These are phyloP conservation scores for Sternotherus odoratus DNA, from an alignment of 2,797 vertebrate genomes.

Conservation along the genomic window DNA sequence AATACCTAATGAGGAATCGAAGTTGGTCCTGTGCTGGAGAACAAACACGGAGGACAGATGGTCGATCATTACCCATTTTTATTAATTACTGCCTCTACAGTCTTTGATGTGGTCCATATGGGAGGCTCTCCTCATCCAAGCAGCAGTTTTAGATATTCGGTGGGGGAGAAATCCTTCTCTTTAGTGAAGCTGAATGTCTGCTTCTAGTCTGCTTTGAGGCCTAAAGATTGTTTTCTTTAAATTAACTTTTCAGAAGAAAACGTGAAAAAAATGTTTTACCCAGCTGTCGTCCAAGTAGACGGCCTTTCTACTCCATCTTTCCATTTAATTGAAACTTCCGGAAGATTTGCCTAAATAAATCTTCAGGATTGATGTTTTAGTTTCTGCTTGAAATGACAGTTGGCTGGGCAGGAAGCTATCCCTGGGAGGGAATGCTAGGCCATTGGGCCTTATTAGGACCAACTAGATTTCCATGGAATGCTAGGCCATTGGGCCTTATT, in stretches of 20 bases:
- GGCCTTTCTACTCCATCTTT: not conserved
- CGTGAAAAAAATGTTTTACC: not conserved
- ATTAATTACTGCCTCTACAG: conserved; percentile 51
- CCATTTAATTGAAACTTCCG: conserved; percentile 8
- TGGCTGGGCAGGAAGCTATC: not conserved
- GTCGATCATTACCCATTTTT: conserved; percentile 57
- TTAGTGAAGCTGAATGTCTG: not conserved
- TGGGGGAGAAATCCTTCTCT: conserved; percentile 6
- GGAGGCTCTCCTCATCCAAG: not conserved
- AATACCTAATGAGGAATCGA: conserved; percentile 61
- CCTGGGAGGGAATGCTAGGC: not conserved
- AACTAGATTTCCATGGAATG: too few relatives aligned
- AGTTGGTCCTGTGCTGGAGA: not conserved
- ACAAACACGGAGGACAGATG: conserved; percentile 35
- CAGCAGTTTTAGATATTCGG: conserved; percentile 4
- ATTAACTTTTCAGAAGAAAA: conserved; percentile 9
- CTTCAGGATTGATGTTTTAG: not conserved
- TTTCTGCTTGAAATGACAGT: conserved; percentile 36
- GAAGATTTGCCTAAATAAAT: conserved; percentile 1
- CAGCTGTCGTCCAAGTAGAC: conserved; percentile 16
- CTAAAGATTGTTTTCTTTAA: conserved; percentile 26
- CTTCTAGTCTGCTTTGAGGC: conserved; percentile 9
- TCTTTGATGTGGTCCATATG: conserved; percentile 34
- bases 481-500: not conserved
- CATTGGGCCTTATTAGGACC: not conserved